phyloP scores from a whole-genome alignment of 1,140 invertebrate species.

The Pogonomyrmex californicus region DNA sequence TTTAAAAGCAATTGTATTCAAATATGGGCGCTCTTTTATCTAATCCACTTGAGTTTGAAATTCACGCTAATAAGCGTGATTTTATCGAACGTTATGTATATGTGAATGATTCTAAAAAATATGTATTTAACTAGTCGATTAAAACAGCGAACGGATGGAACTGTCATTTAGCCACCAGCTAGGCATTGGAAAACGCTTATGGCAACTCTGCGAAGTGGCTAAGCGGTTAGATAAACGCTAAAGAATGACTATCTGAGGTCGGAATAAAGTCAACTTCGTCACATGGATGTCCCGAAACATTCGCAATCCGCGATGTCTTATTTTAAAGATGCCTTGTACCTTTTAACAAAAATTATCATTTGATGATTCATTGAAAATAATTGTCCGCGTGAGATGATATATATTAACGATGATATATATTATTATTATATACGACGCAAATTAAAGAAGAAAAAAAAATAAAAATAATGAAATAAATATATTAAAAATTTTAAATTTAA shows the following conservation, averaged over 20 bases:
- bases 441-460: background rate
- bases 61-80: constrained; percentile 46
- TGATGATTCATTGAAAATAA: background rate
- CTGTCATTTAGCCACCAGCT: constrained; percentile 65
- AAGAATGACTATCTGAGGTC: constrained; percentile 68
- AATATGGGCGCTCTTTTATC: background rate
- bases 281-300: constrained; percentile 62
- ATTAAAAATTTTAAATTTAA: background rate
- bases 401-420: background rate
- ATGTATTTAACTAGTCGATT: constrained; percentile 40
- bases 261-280: constrained; percentile 66
- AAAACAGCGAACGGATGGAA: constrained; percentile 54
- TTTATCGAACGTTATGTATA: constrained; percentile 10
- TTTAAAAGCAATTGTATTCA: constrained; percentile 19
- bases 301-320: constrained; percentile 7
- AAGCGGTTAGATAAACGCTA: constrained; percentile 82
- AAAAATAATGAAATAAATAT: background rate
- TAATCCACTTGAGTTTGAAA: background rate
- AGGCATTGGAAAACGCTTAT: constrained; percentile 84
- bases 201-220: constrained; percentile 72
- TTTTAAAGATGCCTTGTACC: constrained; percentile 18
- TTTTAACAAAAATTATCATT: constrained; percentile 14
- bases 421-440: background rate
- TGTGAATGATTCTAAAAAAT: constrained; percentile 16
- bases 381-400: background rate